Conservation (phyloP, 2,888 invertebrate genomes). For the Nemapogon koenigi region DNA sequence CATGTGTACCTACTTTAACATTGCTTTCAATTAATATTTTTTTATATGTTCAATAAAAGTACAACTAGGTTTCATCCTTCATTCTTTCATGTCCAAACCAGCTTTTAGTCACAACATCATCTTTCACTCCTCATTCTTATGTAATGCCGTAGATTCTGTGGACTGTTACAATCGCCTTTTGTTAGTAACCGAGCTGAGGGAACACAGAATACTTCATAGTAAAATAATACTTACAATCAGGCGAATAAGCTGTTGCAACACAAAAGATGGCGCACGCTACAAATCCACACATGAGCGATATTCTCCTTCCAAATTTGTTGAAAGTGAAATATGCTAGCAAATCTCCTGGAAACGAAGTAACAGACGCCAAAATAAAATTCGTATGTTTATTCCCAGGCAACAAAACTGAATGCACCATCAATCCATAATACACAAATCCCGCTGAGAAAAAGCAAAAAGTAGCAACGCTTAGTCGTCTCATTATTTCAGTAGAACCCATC, state of each 20-base stretch:
- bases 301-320: constrained; percentile 6
- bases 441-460: constrained; percentile 6
- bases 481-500: constrained; percentile 1
- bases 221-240: constrained; percentile 3
- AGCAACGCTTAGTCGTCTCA: constrained; percentile 6
- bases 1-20: too few relatives aligned
- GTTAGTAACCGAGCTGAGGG: background rate
- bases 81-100: too few relatives aligned
- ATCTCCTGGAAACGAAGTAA: constrained; percentile 7
- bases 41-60: too few relatives aligned
- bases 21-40: too few relatives aligned
- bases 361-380: constrained; percentile 4
- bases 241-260: background rate
- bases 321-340: constrained; percentile 8
- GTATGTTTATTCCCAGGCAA: constrained; percentile 8
- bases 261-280: background rate
- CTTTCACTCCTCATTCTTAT: too few relatives aligned
- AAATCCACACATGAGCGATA: constrained; percentile 4
- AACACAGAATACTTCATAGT: background rate
- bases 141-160: too few relatives aligned
- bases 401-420: constrained; percentile 3
- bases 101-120: too few relatives aligned
- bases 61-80: too few relatives aligned
- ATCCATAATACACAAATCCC: constrained; percentile 5
- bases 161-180: too few relatives aligned